Percentiles rank a stretch among this genome's conserved stretches.
phyloP scores from a whole-genome alignment of 1,140 invertebrate species.

The Caenorhabditis briggsae region DNA sequence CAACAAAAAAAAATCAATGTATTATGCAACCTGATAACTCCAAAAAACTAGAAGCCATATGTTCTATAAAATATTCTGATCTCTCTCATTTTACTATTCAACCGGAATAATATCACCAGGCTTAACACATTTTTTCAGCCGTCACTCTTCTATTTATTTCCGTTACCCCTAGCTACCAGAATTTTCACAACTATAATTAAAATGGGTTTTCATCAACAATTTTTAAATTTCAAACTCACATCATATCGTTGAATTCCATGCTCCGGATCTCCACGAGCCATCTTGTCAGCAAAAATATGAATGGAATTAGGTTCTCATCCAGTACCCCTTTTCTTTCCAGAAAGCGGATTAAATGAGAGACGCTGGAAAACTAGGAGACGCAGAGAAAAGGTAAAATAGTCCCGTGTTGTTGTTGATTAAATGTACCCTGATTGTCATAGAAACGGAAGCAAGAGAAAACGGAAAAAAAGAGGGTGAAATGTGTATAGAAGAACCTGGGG shows the following conservation, averaged over 20 bases:
- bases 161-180: constrained; percentile 19
- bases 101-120: no score
- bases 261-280: not conserved
- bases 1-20: no score
- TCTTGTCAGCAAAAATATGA: not conserved
- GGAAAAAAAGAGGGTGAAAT: not conserved
- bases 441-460: not conserved
- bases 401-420: not conserved
- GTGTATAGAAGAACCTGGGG: not conserved
- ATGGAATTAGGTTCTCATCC: not conserved
- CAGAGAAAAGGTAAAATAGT: not conserved
- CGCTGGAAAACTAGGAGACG: not conserved
- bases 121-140: no score
- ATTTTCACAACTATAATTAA: not conserved
- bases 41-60: no score
- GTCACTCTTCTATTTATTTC: not conserved
- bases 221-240: constrained; percentile 16
- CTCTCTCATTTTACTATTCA: no score
- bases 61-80: no score
- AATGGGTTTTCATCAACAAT: not conserved
- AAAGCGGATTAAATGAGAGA: not conserved
- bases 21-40: no score
- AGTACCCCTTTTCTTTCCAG: not conserved
- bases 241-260: not conserved
- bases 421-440: constrained; percentile 29